These are phyloP conservation scores for Plemyria rubiginata DNA, from an alignment of 2,888 invertebrate species.

Conservation along the genomic window DNA sequence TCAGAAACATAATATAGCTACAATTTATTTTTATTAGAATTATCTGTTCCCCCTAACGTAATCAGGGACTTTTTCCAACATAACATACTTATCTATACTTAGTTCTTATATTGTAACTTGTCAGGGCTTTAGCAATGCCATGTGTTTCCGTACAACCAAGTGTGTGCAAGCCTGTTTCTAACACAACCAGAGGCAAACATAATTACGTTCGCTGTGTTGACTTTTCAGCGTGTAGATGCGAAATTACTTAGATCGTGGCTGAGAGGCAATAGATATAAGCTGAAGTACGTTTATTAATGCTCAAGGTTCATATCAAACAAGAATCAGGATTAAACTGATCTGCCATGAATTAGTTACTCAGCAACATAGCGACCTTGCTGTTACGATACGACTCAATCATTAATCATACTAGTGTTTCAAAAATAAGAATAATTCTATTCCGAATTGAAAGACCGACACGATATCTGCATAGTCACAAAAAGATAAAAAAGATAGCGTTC, in stretches of 20 bases:
- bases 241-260: slow-evolving; percentile 47
- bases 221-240: slow-evolving; percentile 49
- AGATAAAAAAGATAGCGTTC: slow-evolving; percentile 8
- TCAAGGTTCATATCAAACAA: slow-evolving; percentile 22
- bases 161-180: slow-evolving; percentile 47
- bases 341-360: background rate
- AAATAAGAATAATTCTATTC: too few species aligned
- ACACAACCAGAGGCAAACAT: slow-evolving; percentile 54
- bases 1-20: too few species aligned
- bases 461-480: background rate
- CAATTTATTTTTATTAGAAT: too few species aligned
- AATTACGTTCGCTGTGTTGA: slow-evolving; percentile 56
- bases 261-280: slow-evolving; percentile 30
- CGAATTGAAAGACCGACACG: background rate
- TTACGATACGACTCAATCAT: too few species aligned
- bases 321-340: slow-evolving; percentile 25
- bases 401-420: too few species aligned
- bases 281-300: slow-evolving; percentile 30
- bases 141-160: slow-evolving; percentile 33
- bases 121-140: slow-evolving; percentile 25
- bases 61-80: too few species aligned
- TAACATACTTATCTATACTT: too few species aligned
- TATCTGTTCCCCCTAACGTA: too few species aligned
- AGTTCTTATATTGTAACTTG: too few species aligned
- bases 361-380: background rate